Evolutionary conservation across 2,113 vertebrate species (phyloP), one percentile per base, ranked within the genome.

Genomic region (Gavialis gangeticus): DNA sequence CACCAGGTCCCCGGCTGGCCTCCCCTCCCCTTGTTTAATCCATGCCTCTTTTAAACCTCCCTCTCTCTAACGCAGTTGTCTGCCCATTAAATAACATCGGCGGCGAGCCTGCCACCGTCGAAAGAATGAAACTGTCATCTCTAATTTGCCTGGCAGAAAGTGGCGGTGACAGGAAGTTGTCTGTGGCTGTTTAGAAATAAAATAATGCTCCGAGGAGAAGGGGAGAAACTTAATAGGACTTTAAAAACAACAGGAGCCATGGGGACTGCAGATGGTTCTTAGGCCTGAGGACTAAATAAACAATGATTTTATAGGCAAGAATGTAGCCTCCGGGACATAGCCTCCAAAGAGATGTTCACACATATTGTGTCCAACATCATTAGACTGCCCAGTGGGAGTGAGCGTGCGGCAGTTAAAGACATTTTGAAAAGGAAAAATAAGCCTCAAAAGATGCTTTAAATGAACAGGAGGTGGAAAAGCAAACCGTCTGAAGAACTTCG

Each of bases 201-300:
- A 98, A 97, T 97, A 97, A 97, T 97, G 97, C 98, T 98, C 75
- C 55, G 87, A 98, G 98, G 97, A 98, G 97, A 98, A 97, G 96
- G 89, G 94, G 94, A 93, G 96, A 97, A 98, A 98, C 96, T 97
- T 98, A 98, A 98, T 97, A 98, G 97, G 97, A 98, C 97, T 98
- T 98, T 96, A 95, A 98, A 98, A 98, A 97, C 98, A 86, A 89
- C 97, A 97, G 98, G 98, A 98, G 97, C 97, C 81, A 93, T 96
- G 95, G 97, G 97, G 94, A 97, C 97, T 97, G 91, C 98, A 98
- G 98, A 98, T 98, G 98, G 98, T 96, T 95, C 96, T 91, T 96
- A 93, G 96, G 95, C 96, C 85, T 90, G 96, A 97, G 97, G 97
- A 97, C 91, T 89, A 97, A 97, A 95, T 97, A 97, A 94, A 97